These are phyloP conservation scores for Drosophila greeni DNA, from an alignment of 2,888 invertebrate species.

Conservation along the genomic window DNA sequence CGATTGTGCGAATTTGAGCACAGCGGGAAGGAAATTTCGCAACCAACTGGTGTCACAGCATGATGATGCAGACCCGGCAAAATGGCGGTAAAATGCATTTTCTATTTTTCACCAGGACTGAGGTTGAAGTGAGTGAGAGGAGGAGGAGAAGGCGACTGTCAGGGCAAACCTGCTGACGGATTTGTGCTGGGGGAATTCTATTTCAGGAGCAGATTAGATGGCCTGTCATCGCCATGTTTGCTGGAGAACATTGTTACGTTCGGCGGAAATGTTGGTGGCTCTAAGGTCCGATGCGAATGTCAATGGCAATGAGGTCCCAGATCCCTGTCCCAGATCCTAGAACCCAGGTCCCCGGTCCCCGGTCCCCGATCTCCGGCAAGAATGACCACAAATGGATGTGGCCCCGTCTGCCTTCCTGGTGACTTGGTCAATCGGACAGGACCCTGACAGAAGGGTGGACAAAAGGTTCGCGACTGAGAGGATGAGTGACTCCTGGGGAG, in stretches of 20 bases:
- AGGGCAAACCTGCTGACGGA: conserved; percentile 29
- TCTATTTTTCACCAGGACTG: conserved; percentile 30
- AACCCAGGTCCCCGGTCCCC: no score
- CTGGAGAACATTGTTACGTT: conserved; percentile 39
- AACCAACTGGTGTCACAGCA: conserved; percentile 34
- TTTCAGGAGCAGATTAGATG: conserved; percentile 51
- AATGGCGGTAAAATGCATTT: conserved; percentile 34
- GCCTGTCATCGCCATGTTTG: conserved; percentile 53
- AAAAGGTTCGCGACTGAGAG: conserved; percentile 25
- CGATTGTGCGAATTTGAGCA: conserved; percentile 34
- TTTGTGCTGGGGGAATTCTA: conserved; percentile 37
- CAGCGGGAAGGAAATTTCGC: conserved; percentile 32
- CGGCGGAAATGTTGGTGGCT: conserved; percentile 36
- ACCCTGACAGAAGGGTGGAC: conserved; percentile 6
- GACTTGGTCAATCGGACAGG: conserved; percentile 8
- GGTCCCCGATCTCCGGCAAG: neutral
- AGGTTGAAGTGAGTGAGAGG: conserved; percentile 3
- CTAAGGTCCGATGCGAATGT: conserved; percentile 22
- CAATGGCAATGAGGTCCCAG: conserved; percentile 28
- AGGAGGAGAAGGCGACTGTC: conserved; percentile 21
- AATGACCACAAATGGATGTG: conserved; percentile 66
- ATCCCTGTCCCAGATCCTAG: neutral
- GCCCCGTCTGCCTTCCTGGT: neutral
- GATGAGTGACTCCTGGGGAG: conserved; percentile 20
- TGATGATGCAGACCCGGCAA: conserved; percentile 8